These are phyloP conservation scores for Megaceryle alcyon DNA, from an alignment of 2,797 vertebrate species.

Conservation along the genomic window DNA sequence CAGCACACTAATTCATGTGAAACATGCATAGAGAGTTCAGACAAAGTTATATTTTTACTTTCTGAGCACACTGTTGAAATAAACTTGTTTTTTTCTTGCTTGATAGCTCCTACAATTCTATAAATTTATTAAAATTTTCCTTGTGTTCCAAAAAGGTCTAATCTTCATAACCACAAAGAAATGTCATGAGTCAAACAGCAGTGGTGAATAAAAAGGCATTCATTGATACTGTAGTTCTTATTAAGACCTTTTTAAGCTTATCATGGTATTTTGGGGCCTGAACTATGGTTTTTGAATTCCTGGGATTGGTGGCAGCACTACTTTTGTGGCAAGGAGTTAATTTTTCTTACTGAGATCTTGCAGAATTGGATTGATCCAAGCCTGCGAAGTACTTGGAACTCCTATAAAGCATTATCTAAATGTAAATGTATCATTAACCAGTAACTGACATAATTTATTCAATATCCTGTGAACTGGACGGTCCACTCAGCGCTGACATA, in stretches of 20 bases:
- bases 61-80: neutral
- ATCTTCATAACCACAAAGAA: neutral
- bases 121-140: neutral
- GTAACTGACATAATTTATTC: neutral
- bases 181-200: neutral
- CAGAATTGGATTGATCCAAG: neutral
- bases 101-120: neutral
- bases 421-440: neutral
- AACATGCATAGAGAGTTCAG: neutral
- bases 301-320: neutral
- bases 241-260: neutral
- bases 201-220: neutral
- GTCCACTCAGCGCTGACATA: neutral
- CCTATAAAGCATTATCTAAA: neutral
- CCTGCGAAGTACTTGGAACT: neutral
- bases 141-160: neutral
- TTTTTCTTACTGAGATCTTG: neutral
- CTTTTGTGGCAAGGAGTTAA: neutral
- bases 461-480: neutral
- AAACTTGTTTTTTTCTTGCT: neutral
- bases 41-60: neutral
- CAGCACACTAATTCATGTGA: neutral
- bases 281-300: neutral
- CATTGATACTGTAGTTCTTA: neutral
- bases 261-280: neutral